Evolutionary conservation across 2,113 vertebrate species (phyloP), one percentile per base, ranked within the genome.

Genomic region (Odontesthes bonariensis): DNA sequence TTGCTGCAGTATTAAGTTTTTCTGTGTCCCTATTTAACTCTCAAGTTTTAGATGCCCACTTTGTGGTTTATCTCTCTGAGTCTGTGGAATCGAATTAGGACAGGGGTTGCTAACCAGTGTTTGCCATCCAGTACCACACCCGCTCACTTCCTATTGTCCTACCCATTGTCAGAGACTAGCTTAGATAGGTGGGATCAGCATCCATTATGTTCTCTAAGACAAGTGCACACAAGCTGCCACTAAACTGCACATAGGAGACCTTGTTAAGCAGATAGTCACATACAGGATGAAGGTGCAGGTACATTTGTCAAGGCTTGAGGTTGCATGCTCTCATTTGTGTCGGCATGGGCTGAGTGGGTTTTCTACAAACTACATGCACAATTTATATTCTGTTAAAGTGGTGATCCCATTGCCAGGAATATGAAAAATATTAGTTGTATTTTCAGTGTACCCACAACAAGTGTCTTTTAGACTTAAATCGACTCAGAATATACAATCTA

Each of bases 121-220:
- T 79, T 88, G 85, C 31, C 63, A 57, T 47, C 69, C 27, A 60
- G n/a, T 61, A 77, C 84, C 90, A 88, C 88, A 64, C 83, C 86
- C 75, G 0, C 55, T 62, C 31, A 72, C 42, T 20, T 54, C 22
- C 79, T 67, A 87, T 90, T 91, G 88, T 90, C 35, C 81, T 66
- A 51, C 17, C 66, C n/a, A 62, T 66, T 67, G 46, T 69, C 61
- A 13, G 40, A 77, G 67, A 73, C 35, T 55, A 62, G 69, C 86
- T 87, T 77, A 92, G 46, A 87, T 78, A 77, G 75, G 79, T 82
- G 75, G 86, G 89, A 85, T 92, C 87, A 86, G 60, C 83, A 66
- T 60, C 60, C 65, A 80, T 87, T 88, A 86, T 87, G 80, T 78
- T 81, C 52, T 69, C 74, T 83, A 92, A 91, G 79, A 88, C 90